These are phyloP conservation scores for Anas georgica DNA, from an alignment of 2,797 vertebrate genomes.

Conservation along the genomic window DNA sequence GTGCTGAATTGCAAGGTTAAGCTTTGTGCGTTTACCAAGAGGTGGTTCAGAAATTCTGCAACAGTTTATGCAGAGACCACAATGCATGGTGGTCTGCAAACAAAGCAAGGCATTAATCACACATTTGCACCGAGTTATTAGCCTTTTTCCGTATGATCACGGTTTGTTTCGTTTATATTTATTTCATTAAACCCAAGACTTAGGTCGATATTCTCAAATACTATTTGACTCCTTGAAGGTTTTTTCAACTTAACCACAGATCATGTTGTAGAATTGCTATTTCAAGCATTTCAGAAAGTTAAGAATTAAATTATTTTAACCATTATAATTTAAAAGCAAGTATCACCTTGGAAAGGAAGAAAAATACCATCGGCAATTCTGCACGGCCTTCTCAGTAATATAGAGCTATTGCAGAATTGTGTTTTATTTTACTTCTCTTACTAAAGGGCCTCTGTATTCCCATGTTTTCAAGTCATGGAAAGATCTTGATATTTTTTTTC, in stretches of 20 bases:
- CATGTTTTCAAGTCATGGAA: not conserved
- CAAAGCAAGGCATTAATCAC: not conserved
- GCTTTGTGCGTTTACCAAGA: not conserved
- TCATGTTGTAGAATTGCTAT: not conserved
- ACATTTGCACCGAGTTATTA: not conserved
- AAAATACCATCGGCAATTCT: not conserved
- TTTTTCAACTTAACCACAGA: not conserved
- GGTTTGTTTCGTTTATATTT: not conserved
- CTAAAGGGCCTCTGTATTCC: not conserved
- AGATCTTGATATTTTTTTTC: not conserved
- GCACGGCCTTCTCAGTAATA: not conserved
- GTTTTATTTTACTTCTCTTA: not conserved
- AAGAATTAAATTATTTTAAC: not conserved
- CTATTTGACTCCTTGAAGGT: not conserved
- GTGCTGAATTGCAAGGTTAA: not conserved
- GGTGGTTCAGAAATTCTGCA: not conserved
- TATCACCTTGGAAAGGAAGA: not conserved
- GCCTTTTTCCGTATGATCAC: not conserved
- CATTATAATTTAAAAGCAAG: not conserved
- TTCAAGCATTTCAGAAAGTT: not conserved
- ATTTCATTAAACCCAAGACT: not conserved
- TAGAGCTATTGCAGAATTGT: not conserved
- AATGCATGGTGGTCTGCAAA: not conserved
- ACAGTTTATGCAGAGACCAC: not conserved
- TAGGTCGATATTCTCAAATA: not conserved